These are phyloP conservation scores for Passer domesticus DNA, from an alignment of 2,113 vertebrate genomes.

Conservation along the genomic window DNA sequence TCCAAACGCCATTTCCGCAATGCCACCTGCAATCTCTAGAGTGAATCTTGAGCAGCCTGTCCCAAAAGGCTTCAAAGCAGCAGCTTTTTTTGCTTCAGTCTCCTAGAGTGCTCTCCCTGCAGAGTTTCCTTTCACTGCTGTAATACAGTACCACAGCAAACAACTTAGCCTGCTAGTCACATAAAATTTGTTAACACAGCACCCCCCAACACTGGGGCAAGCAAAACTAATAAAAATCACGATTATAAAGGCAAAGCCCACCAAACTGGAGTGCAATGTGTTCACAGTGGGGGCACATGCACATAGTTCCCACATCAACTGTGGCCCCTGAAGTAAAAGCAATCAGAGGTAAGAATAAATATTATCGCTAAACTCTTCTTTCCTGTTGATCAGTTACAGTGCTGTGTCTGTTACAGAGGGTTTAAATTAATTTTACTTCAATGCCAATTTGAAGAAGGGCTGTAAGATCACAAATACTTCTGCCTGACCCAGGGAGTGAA, in stretches of 20 bases:
- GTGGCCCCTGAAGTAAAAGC: background rate
- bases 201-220: background rate
- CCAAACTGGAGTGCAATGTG: background rate
- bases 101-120: background rate
- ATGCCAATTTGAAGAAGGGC: background rate
- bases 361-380: background rate
- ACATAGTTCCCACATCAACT: background rate
- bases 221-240: background rate
- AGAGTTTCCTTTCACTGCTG: background rate
- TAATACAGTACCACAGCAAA: background rate
- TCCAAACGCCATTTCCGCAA: background rate
- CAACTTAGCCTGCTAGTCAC: background rate
- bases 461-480: background rate
- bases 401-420: background rate
- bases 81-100: background rate
- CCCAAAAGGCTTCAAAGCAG: background rate
- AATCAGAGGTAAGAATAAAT: background rate
- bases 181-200: background rate
- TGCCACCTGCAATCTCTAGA: background rate
- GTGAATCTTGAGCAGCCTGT: background rate
- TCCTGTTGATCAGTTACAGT: background rate
- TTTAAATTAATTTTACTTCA: background rate
- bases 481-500: background rate
- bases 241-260: background rate
- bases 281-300: accelerated